These are phyloP conservation scores for Antheraea yamamai DNA, from an alignment of 2,888 invertebrate genomes.

Conservation along the genomic window DNA sequence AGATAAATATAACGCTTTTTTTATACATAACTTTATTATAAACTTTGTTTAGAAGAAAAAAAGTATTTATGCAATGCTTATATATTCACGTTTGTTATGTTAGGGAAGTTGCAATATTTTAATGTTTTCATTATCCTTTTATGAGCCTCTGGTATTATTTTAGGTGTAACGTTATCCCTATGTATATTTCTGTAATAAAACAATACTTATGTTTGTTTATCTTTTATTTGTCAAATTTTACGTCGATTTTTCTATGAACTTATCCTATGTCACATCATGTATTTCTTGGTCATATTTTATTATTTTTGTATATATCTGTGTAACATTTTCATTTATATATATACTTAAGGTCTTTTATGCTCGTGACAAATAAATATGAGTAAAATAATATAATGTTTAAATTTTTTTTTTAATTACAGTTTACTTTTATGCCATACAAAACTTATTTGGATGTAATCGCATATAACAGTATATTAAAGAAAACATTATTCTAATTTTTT, in stretches of 20 bases:
- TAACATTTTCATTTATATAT: background rate
- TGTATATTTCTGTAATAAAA: constrained; percentile 47
- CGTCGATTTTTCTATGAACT: background rate
- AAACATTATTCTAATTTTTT: background rate
- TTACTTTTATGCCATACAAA: background rate
- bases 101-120: background rate
- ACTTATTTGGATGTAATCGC: background rate
- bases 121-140: background rate
- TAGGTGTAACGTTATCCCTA: constrained; percentile 30
- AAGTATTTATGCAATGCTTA: background rate
- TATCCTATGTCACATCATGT: background rate
- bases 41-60: background rate
- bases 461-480: background rate
- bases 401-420: background rate
- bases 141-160: constrained; percentile 22
- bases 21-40: background rate
- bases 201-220: constrained; percentile 8
- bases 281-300: background rate
- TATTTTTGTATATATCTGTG: background rate
- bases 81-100: background rate
- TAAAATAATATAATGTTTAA: background rate
- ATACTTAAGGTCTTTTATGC: no score
- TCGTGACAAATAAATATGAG: no score
- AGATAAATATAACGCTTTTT: background rate
- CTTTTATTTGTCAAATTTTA: background rate